Evolutionary conservation across 1,140 invertebrate species (phyloP), one percentile per base, ranked within the genome.

Genomic region (Ostrea denselamellosa): DNA sequence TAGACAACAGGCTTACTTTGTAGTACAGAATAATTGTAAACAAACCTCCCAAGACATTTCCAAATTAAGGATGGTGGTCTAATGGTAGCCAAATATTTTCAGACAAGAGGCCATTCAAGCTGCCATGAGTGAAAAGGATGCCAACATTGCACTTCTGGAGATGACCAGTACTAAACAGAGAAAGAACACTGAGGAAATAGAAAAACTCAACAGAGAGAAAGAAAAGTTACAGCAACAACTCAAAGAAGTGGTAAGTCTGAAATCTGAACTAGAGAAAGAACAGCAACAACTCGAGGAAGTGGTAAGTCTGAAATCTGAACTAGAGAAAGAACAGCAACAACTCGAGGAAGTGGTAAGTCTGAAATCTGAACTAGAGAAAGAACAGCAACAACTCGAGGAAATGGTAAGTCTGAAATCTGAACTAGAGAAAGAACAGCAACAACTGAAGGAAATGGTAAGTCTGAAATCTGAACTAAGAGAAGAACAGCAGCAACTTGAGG

Each of bases 121-220:
- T 82, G 96, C 97, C 1, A 97, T 98, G 68, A 97, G 97, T 93
- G 97, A 98, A 92, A 98, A 98, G 93, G 97, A 98, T 94, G 96
- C 97, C 22, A 97, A 97, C 93, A 96, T 98, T 90, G 97, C 97
- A 0, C 94, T 98, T 87, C 93, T 98, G 77, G 97, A 98, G 95
- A 96, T 98, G 94, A 97, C 97, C 54, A 96, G 97, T 85, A 96
- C 97, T 8, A 94, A 94, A 86, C 93, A 93, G 77, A 91, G 92
- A 68, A 91, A 90, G 62, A 93, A 94, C 86, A 91, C 91, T 28
- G 93, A 92, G 54, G 94, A 94, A 68, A 94, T 95, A 62, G 93
- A 94, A 81, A 91, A 92, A 85, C 90, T 95, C 14, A 94, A 90
- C 10, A 90, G 92, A 44, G 94, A 95, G 56, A 95, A 95, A 89